These are phyloP conservation scores for Apis dorsata DNA, from an alignment of 1,140 invertebrate species.

Conservation along the genomic window DNA sequence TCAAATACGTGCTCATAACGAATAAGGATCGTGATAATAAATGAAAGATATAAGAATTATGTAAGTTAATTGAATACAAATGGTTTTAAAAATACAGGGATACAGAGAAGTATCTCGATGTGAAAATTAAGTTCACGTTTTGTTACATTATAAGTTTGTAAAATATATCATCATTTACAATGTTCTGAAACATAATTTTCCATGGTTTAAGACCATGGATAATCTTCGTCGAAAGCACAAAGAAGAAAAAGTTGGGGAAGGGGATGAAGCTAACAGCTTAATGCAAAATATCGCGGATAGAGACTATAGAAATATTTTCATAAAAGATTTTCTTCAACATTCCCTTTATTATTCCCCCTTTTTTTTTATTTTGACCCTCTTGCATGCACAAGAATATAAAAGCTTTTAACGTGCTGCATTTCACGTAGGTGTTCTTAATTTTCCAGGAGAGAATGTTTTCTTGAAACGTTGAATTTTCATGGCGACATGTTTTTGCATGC, in stretches of 20 bases:
- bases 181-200: too few species aligned
- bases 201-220: neutral
- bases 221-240: neutral
- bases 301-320: neutral
- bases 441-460: too few species aligned
- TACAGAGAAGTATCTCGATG: too few species aligned
- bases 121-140: too few species aligned
- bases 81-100: too few species aligned
- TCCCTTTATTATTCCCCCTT: neutral
- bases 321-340: constrained; percentile 17
- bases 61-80: too few species aligned
- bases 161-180: too few species aligned
- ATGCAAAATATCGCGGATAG: neutral
- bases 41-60: too few species aligned
- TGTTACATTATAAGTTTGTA: too few species aligned
- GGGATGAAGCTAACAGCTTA: neutral
- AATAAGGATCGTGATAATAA: too few species aligned
- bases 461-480: neutral
- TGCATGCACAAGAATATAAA: neutral
- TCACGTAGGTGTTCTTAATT: neutral
- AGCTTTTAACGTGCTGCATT: constrained; percentile 21
- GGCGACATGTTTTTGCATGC: neutral
- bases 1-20: too few species aligned
- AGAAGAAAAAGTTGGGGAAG: too few species aligned
- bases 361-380: neutral